Percentiles rank a stretch among this genome's conserved stretches.
phyloP scores from a whole-genome alignment of 2,888 invertebrate genomes.

The Mesorhabditis sp. region DNA sequence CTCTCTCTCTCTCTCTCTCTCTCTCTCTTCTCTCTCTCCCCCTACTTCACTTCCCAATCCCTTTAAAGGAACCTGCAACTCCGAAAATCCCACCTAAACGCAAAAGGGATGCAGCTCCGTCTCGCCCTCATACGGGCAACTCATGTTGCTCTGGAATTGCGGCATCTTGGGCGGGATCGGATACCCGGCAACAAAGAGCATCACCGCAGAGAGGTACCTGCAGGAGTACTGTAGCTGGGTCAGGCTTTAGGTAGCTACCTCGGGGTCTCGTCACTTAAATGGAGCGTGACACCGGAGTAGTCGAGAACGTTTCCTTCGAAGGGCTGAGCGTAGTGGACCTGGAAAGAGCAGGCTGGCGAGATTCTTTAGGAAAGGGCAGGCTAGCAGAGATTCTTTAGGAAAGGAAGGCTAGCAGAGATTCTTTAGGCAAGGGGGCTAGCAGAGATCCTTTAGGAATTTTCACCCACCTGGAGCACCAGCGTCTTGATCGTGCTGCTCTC shows the following conservation, averaged over 20 bases:
- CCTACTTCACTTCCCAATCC: neutral
- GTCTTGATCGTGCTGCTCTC: slow-evolving; percentile 62
- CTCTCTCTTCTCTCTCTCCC: too few species aligned
- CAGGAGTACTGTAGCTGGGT: neutral
- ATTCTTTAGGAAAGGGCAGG: too few species aligned
- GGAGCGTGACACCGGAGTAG: slow-evolving; percentile 60
- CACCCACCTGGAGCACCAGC: slow-evolving; percentile 63
- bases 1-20: too few species aligned
- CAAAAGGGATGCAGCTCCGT: slow-evolving; percentile 35
- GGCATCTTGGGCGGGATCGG: slow-evolving; percentile 57
- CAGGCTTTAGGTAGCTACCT: slow-evolving; percentile 21
- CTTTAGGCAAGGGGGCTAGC: too few species aligned
- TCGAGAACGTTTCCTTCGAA: slow-evolving; percentile 59
- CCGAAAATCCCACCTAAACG: slow-evolving; percentile 12
- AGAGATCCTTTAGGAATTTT: slow-evolving; percentile 17
- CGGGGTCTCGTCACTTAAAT: slow-evolving; percentile 44
- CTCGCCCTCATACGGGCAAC: slow-evolving; percentile 59
- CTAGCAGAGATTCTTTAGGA: too few species aligned
- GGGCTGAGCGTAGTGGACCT: slow-evolving; percentile 52
- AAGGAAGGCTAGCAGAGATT: too few species aligned
- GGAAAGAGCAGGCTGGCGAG: neutral
- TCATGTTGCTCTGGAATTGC: slow-evolving; percentile 61
- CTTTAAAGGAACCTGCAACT: neutral
- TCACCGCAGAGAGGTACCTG: slow-evolving; percentile 58
- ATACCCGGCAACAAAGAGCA: slow-evolving; percentile 56